Evolutionary conservation across 2,888 invertebrate genomes (phyloP).

Genomic region (Meiosimyza decipiens): DNA sequence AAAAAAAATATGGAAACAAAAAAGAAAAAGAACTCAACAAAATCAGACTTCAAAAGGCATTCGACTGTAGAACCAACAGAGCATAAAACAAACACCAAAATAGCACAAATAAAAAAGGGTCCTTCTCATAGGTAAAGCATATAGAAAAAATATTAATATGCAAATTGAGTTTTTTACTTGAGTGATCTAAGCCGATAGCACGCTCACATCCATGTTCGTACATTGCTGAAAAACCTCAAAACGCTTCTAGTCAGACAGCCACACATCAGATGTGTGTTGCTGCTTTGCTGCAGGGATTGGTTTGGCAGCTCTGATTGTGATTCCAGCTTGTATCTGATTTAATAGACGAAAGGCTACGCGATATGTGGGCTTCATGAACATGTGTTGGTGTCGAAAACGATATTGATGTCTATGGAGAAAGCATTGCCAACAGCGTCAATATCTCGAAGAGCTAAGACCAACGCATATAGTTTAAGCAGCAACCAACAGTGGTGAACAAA

Average conservation of each 20-base stretch:
- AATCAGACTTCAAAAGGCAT: slow-evolving; percentile 1
- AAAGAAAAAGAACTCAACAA: not conserved
- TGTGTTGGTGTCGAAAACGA: slow-evolving; percentile 2
- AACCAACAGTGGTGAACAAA: slow-evolving; percentile 3
- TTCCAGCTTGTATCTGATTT: not conserved
- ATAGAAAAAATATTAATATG: slow-evolving; percentile 62
- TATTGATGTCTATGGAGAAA: slow-evolving; percentile 7
- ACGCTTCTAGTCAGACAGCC: slow-evolving; percentile 10
- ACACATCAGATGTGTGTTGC: not conserved
- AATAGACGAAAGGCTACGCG: slow-evolving; percentile 8
- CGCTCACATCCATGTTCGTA: slow-evolving; percentile 29
- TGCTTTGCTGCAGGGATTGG: not conserved
- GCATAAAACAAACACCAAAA: not conserved
- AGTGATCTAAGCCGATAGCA: slow-evolving; percentile 62
- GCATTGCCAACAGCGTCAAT: slow-evolving; percentile 1
- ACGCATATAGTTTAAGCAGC: not conserved
- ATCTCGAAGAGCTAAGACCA: not conserved
- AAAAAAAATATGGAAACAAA: not conserved
- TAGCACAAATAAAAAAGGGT: not conserved
- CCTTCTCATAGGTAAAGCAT: no score
- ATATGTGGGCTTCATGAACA: slow-evolving; percentile 19
- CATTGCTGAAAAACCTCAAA: not conserved
- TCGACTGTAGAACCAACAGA: not conserved
- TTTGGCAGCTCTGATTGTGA: slow-evolving; percentile 17
- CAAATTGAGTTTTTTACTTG: slow-evolving; percentile 66